Evolutionary conservation across 2,113 vertebrate genomes (phyloP).

Genomic region (Hippocampus zosterae): DNA sequence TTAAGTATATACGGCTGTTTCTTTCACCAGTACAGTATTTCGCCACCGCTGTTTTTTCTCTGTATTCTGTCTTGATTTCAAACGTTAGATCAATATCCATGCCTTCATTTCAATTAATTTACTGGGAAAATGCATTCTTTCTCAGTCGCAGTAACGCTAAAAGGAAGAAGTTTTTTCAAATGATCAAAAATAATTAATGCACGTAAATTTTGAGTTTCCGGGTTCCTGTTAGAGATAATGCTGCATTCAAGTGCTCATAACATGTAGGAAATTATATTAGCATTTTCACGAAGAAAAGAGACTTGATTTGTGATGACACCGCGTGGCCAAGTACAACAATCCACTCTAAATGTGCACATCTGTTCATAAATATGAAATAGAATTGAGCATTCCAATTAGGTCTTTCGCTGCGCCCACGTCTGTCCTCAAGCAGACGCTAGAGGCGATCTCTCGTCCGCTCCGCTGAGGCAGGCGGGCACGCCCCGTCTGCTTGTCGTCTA

Average conservation of each 20-base stretch:
- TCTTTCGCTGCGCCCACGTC: not conserved
- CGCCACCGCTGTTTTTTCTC: too few relatives aligned
- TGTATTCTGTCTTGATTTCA: too few relatives aligned
- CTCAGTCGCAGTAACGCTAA: not conserved
- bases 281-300: too few relatives aligned
- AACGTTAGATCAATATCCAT: too few relatives aligned
- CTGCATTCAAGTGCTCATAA: not conserved
- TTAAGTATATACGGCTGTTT: too few relatives aligned
- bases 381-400: not conserved
- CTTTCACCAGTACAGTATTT: too few relatives aligned
- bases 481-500: not conserved
- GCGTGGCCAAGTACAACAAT: not conserved
- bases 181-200: too few relatives aligned
- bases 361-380: not conserved
- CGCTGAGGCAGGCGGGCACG: not conserved
- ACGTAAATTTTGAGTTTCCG: not conserved
- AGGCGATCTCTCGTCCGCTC: slow-evolving; percentile 23
- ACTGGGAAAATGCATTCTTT: not conserved
- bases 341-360: not conserved
- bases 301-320: not conserved
- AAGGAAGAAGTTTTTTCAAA: not conserved
- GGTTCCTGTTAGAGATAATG: not conserved
- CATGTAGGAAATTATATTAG: not conserved
- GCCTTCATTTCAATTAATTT: not conserved
- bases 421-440: not conserved